Evolutionary conservation across 2,888 invertebrate genomes (phyloP).

Genomic region (Chloroclysta siterata): DNA sequence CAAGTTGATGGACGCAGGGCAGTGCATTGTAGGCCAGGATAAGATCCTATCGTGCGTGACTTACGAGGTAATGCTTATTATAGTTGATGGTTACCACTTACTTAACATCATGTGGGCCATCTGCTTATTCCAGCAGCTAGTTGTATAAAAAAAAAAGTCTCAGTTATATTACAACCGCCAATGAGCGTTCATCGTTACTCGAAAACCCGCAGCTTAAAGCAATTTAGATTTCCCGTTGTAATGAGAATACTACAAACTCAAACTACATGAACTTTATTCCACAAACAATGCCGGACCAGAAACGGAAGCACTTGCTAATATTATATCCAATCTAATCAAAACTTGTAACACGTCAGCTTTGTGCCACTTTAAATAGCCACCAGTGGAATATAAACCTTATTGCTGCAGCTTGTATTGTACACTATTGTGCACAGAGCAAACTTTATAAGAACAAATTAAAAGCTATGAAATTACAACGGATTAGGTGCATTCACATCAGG

Average conservation of each 20-base stretch:
- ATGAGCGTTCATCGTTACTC: too few species aligned
- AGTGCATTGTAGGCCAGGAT: too few species aligned
- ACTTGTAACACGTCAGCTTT: constrained; percentile 16
- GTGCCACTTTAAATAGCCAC: background rate
- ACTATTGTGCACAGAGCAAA: background rate
- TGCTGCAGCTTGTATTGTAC: background rate
- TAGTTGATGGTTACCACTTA: too few species aligned
- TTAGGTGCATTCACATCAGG: too few species aligned
- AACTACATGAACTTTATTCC: constrained; percentile 10
- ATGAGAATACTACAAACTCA: constrained; percentile 3
- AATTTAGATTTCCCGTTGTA: constrained; percentile 4
- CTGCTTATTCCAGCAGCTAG: too few species aligned
- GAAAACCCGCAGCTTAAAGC: background rate
- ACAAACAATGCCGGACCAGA: constrained; percentile 17
- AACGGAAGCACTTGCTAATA: constrained; percentile 17
- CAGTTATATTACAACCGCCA: too few species aligned
- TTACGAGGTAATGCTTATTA: too few species aligned
- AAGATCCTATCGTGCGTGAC: too few species aligned
- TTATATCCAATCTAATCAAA: constrained; percentile 28
- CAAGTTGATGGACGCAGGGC: too few species aligned
- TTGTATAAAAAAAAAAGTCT: too few species aligned
- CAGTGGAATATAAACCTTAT: constrained; percentile 1
- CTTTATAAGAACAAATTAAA: background rate
- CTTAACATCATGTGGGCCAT: too few species aligned
- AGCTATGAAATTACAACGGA: background rate